Evolutionary conservation across 1,140 invertebrate species (phyloP), one percentile per base, ranked within the genome.

Genomic region (Limonius californicus): DNA sequence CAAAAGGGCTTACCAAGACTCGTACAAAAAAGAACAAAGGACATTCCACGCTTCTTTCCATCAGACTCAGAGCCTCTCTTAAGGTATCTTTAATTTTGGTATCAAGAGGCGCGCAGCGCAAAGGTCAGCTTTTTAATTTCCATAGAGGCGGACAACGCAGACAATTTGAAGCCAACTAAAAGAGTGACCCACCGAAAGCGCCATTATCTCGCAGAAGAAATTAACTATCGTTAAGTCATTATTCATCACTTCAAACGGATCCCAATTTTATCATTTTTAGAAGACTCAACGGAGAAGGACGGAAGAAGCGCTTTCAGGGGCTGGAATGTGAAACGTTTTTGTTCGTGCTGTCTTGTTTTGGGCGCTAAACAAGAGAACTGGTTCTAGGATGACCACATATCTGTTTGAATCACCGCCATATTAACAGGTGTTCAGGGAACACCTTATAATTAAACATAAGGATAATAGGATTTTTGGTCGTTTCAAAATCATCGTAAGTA

Each of bases 161-260:
- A 45, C 2, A 18, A 45, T 45, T 45, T 50, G 45, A 50, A 18
- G 16, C 20, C 15, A 18, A 45, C 2, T 19, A 47, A 16, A 30
- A 55, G 18, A 16, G n/a, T 23, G 20, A 12, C 27, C 50, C 32
- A 57, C 20, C 6, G 6, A 12, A 55, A 57, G 14, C 23, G 32
- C 60, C 43, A 45, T 53, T 62, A 55, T 55, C 18, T 12, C 35
- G 11, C 19, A 56, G 42, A 39, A 54, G 54, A 62, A 62, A 42
- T 56, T 21, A 57, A 57, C 18, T 42, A 62, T n/a, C 54, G 39
- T 42, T 23, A 21, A 54, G 54, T 57, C 60, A 62, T 62, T 62
- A 62, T 56, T 62, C 60, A 62, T 62, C 60, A 62, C 60, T 43
- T 62, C 60, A 55, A 61, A 61, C 20, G 53, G 35, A 39, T 39